Evolutionary conservation across 2,888 invertebrate species (phyloP).

Genomic region (Trissolcus japonicus): DNA sequence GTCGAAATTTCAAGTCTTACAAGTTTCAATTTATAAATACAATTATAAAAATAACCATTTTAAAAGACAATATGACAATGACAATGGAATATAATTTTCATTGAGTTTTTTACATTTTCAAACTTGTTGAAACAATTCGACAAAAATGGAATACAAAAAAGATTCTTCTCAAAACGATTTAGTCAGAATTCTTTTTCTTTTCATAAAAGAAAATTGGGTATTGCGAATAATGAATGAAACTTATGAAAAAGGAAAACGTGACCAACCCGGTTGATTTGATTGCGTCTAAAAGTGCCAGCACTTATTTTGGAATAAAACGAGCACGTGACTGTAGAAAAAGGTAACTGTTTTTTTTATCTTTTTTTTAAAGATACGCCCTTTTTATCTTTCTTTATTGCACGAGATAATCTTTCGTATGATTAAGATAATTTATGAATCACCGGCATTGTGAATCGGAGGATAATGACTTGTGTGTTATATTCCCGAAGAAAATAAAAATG

Average conservation of each 20-base stretch:
- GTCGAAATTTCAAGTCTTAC: conserved; percentile 3
- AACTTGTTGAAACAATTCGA: neutral
- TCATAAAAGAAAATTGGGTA: conserved; percentile 32
- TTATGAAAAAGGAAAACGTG: conserved; percentile 50
- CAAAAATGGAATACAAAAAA: neutral
- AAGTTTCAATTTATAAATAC: neutral
- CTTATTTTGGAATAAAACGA: conserved; percentile 26
- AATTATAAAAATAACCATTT: no score
- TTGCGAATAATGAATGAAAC: conserved; percentile 32
- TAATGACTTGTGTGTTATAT: no score
- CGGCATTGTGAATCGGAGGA: neutral
- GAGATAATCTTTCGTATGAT: conserved; percentile 26
- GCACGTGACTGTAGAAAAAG: conserved; percentile 26
- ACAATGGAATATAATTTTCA: no score
- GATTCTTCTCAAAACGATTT: neutral
- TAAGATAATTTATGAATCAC: conserved; percentile 32
- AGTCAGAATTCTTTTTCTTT: no score
- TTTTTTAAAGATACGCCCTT: conserved; percentile 17
- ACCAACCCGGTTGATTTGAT: conserved; percentile 37
- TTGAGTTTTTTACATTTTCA: neutral
- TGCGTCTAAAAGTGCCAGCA: conserved; percentile 37
- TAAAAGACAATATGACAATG: no score
- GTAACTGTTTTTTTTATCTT: conserved; percentile 4
- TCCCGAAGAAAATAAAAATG: no score
- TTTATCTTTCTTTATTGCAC: conserved; percentile 21